phyloP scores from a whole-genome alignment of 2,888 invertebrate species.

The Thysanoteuthis rhombus region DNA sequence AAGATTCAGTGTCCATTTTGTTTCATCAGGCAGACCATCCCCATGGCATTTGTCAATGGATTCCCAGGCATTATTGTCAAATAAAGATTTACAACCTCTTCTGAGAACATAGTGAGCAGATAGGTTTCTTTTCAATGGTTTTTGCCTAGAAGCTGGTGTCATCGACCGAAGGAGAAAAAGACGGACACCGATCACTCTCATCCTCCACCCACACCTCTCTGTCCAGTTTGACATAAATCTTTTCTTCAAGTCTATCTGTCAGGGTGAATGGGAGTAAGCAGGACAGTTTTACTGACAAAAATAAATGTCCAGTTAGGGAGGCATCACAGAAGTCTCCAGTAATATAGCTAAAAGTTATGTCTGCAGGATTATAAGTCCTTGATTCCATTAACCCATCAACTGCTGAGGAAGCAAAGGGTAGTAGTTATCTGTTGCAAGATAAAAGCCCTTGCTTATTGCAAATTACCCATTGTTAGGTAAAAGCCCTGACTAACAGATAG shows the following conservation, averaged over 20 bases:
- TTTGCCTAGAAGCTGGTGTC: neutral
- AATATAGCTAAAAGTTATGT: neutral
- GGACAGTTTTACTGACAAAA: neutral
- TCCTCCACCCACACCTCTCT: neutral
- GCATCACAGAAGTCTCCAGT: neutral
- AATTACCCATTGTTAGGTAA: too few species aligned
- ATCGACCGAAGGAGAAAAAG: neutral
- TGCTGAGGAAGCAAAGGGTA: too few species aligned
- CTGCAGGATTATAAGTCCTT: neutral
- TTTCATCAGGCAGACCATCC: too few species aligned
- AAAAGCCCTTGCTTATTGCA: too few species aligned
- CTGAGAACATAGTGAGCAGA: neutral
- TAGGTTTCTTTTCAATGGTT: neutral
- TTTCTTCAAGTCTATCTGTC: neutral
- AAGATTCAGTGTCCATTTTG: neutral
- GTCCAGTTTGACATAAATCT: neutral
- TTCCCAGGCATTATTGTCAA: neutral
- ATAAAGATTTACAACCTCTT: neutral
- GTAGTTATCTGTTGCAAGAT: too few species aligned
- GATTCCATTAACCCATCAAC: too few species aligned
- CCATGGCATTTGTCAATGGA: neutral
- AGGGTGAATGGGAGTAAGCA: neutral
- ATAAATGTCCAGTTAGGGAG: neutral
- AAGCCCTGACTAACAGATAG: too few species aligned
- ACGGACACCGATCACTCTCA: neutral